A percentile compares a stretch with the other conserved stretches of the same genome.
Conservation (phyloP, 1,140 invertebrate genomes). For the Sitobion miscanthi region DNA sequence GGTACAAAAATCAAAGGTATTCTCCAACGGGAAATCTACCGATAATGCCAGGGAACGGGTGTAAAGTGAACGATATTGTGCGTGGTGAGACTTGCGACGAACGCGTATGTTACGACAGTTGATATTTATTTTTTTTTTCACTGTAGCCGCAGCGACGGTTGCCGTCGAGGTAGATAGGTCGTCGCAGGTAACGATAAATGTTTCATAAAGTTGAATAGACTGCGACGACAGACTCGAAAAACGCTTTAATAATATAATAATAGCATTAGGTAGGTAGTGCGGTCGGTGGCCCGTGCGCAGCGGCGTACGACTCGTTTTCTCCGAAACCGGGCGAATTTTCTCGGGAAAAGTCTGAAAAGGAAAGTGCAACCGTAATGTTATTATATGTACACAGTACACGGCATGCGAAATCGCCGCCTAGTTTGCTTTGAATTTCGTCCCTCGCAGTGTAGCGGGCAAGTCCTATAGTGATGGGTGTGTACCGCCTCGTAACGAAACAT, state of each 20-base stretch:
- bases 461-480: neutral
- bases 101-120: neutral
- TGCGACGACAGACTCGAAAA: neutral
- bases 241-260: neutral
- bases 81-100: neutral
- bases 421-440: neutral
- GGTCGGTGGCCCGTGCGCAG: too few species aligned
- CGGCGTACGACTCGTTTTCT: neutral
- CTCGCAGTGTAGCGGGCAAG: neutral
- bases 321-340: neutral
- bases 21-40: neutral
- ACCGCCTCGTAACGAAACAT: neutral
- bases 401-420: neutral
- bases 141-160: too few species aligned
- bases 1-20: neutral
- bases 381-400: neutral
- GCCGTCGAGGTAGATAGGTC: neutral
- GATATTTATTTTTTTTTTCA: neutral
- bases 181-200: neutral
- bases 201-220: neutral
- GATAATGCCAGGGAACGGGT: neutral
- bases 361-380: neutral
- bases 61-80: neutral
- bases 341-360: neutral
- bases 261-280: too few species aligned